Conservation (phyloP, 2,797 vertebrate species). For the Sebastes paucispinis region DNA sequence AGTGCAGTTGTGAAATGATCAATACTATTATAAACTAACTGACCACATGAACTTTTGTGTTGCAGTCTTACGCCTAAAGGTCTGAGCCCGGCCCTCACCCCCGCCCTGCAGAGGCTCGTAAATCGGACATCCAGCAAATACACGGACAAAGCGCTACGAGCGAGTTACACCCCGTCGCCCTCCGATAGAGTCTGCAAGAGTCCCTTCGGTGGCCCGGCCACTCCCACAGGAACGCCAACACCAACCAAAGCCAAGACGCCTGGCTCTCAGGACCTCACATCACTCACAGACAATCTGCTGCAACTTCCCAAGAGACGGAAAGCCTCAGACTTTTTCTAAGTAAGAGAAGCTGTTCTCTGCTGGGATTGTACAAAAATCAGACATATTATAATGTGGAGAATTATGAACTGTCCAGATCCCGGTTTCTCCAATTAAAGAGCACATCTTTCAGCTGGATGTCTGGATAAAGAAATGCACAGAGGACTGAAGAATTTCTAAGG, state of each 20-base stretch:
- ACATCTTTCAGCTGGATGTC: background rate
- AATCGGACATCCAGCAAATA: constrained; percentile 96
- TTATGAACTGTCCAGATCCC: background rate
- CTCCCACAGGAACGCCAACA: constrained; percentile 86
- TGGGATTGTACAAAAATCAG: constrained; percentile 38
- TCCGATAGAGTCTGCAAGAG: constrained; percentile 88
- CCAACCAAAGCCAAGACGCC: constrained; percentile 86
- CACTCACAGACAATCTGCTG: constrained; percentile 95
- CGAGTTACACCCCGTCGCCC: constrained; percentile 97
- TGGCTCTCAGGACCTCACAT: constrained; percentile 88
- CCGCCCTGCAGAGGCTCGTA: constrained; percentile 93
- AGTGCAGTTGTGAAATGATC: background rate
- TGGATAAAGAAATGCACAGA: constrained; percentile 9
- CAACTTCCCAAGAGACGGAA: constrained; percentile 95
- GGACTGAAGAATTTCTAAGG: constrained; percentile 3
- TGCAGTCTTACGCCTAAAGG: constrained; percentile 95
- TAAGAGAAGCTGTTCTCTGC: background rate
- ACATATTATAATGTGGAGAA: constrained; percentile 2
- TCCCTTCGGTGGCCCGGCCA: constrained; percentile 81
- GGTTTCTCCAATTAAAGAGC: background rate
- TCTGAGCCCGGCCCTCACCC: constrained; percentile 92
- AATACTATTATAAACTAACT: background rate
- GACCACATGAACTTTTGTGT: constrained; percentile 19
- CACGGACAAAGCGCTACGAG: constrained; percentile 95
- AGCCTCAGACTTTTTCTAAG: constrained; percentile 87